Base-by-base conservation (phyloP, 2,888 invertebrate species). In the Caenorhabditis macrosperma region DNA sequence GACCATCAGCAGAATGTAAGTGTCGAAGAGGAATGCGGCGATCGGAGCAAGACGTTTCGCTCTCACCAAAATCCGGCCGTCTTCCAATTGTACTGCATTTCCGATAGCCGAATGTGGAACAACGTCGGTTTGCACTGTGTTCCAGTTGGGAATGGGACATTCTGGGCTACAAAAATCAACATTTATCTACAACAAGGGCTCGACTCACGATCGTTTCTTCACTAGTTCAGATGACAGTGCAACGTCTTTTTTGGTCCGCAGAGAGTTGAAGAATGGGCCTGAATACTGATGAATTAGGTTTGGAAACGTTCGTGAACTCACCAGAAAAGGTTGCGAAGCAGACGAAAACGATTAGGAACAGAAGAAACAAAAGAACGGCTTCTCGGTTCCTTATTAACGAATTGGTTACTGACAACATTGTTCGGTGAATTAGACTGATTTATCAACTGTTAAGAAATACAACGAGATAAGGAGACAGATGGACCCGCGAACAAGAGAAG, bases 101-200 rank as follows among this genome's bases (percentile, higher is more conserved):
- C 30, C 33, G 22, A 30, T 48, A 20, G 22, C 26, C 7, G 22
- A 15, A 15, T 59, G 59, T 6, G 68, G 68, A 33, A 68, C 55
- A 26, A 30, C 44, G 15, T 59, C 24, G 1, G 68, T 68, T 46
- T 68, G 35, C 4, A 59, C 17, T 0, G 2, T 57, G 46, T 68
- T 68, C 68, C 68, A 68, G 0, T 20, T 15, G 20, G 48, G 33
- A 22, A 68, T 55, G 3, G 68, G 68, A 26, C 68, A 68, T 35
- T 48, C 57, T 1, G 44, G 12, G 24, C 68, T 68, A 46, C 44
- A 46, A 46, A 60, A 57, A 35, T 12, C 3, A 38, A 12, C 9
- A 38, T 12, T 3, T 9, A 12, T 3, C 3, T 38, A 12, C 9
- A 15, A 5, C 12, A 28, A 17, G 20, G 12, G 46, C 20, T 22